Conservation (phyloP, 1,140 invertebrate species). For the Drosophila biarmipes region DNA sequence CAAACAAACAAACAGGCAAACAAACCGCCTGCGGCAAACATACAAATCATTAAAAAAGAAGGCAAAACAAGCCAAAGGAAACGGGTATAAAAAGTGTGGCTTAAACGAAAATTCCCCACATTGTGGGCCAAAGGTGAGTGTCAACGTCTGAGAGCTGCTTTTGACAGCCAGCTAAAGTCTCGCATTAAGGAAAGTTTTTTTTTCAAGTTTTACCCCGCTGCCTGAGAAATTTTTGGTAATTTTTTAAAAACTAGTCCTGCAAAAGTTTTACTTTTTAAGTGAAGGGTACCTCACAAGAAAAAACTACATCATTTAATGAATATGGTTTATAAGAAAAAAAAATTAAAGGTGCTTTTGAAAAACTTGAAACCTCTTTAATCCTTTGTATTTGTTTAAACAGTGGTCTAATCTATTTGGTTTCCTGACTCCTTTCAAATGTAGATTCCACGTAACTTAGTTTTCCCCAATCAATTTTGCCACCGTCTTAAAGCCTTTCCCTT, state of each 20-base stretch:
- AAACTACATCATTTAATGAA: no score
- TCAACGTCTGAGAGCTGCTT: constrained; percentile 26
- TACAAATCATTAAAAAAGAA: constrained; percentile 42
- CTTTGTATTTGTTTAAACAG: no score
- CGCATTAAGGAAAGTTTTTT: constrained; percentile 15
- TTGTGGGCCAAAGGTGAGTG: constrained; percentile 29
- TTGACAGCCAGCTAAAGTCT: constrained; percentile 16
- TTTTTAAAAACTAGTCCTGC: neutral
- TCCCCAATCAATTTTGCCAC: neutral
- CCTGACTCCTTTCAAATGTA: neutral
- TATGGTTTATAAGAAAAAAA: no score
- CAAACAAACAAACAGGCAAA: constrained; percentile 39
- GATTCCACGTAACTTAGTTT: constrained; percentile 10
- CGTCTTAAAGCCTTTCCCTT: constrained; percentile 12
- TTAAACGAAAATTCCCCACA: constrained; percentile 17
- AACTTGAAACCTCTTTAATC: no score
- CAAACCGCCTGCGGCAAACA: constrained; percentile 56
- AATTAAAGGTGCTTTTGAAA: no score
- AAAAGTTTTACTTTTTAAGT: neutral
- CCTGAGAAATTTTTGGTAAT: neutral
- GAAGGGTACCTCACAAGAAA: neutral
- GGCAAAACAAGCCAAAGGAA: constrained; percentile 21
- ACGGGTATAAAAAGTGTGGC: constrained; percentile 15
- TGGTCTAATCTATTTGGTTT: neutral
- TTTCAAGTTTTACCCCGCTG: neutral